Base-by-base conservation (phyloP, 2,113 vertebrate genomes). In the Tyto alba region DNA sequence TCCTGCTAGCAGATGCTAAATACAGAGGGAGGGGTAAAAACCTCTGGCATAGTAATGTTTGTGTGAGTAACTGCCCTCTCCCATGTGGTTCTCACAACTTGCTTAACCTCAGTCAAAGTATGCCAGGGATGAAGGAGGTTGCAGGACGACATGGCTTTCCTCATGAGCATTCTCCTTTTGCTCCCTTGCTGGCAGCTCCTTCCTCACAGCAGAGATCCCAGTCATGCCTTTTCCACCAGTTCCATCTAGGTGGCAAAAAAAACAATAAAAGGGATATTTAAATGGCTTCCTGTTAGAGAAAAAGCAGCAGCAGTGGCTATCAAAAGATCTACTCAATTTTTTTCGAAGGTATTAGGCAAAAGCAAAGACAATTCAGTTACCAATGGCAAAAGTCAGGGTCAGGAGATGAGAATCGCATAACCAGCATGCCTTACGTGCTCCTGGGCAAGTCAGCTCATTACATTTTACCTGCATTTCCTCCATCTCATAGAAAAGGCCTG, bases 201-300 rank as follows among this genome's bases (percentile, higher is more conserved):
- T 84, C 26, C 43, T 71, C 50, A 32, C 18, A 15, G 50, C 1
- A 2, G 43, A 82, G 36, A 60, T n/a, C 16, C n/a, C n/a, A 48
- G 25, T 40, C 17, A 41, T 0, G 0, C 16, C n/a, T 66, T 80
- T 75, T 34, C 52, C 16, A 48, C 11, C 4, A 16, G 64, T 11
- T 67, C 30, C 62, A 78, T 4, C 29, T n/a, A 63, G 34, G 22
- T 25, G 68, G 34, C 23, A 89, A 53, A 38, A 29, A 55, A 62
- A 74, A 13, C 27, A 86, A 1, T 7, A 17, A 40, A 3, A 81
- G 27, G 22, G 22, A 20, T 29, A 40, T 18, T 72, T 66, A 52
- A 88, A 66, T 36, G 22, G 34, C n/a, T 68, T 81, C 60, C 48
- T 72, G 1, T 23, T 6, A 41, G 16, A 89, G 15, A 79, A 81